Conservation (phyloP, 2,797 vertebrate species). For the Molossus alvarezi region DNA sequence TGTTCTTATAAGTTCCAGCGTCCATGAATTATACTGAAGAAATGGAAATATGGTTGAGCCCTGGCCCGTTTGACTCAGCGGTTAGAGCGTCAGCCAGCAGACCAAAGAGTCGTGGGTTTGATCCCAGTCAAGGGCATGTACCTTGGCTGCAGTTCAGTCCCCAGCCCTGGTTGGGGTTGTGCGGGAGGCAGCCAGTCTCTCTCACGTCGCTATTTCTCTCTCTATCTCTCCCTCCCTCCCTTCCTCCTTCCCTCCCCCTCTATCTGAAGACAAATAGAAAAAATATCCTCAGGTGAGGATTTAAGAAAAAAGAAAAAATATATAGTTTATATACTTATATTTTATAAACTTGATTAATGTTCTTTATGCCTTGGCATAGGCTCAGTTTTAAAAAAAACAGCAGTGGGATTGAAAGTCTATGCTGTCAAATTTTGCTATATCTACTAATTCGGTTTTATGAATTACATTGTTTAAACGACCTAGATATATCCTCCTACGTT, state of each 20-base stretch:
- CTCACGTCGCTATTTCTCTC: too few species aligned
- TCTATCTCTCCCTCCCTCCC: too few species aligned
- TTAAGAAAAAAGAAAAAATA: too few species aligned
- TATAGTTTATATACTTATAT: not conserved
- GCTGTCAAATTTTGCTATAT: constrained; percentile 48
- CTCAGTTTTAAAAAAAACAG: constrained; percentile 27
- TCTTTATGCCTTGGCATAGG: not conserved
- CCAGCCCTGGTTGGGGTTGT: too few species aligned
- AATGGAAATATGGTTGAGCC: not conserved
- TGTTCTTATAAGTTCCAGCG: not conserved
- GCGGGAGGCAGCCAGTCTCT: too few species aligned
- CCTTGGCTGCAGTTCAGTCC: not conserved
- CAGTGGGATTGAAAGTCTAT: not conserved
- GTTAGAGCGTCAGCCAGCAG: too few species aligned
- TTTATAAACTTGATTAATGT: constrained; percentile 25
- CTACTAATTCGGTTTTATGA: constrained; percentile 42
- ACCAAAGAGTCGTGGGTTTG: too few species aligned
- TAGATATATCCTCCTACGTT: constrained; percentile 13
- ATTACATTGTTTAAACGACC: constrained; percentile 32
- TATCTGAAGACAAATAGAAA: too few species aligned
- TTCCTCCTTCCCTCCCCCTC: too few species aligned
- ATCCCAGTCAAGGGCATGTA: too few species aligned
- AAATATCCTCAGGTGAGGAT: too few species aligned
- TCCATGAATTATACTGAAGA: constrained; percentile 15
- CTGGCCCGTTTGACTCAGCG: too few species aligned